Conservation (phyloP, 2,888 invertebrate species). For the Spisula subtruncata region DNA sequence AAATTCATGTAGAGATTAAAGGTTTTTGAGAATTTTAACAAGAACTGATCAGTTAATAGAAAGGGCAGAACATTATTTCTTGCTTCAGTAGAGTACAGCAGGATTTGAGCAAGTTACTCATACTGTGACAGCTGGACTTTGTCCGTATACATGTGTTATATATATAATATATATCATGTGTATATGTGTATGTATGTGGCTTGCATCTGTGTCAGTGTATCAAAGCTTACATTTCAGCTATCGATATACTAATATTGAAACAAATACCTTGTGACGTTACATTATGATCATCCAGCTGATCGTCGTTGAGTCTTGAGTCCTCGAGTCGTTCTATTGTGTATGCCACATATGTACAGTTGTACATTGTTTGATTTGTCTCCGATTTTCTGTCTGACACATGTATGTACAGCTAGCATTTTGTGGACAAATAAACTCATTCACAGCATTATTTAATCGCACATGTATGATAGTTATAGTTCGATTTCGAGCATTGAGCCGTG, state of each 20-base stretch:
- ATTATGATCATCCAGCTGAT: too few species aligned
- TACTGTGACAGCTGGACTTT: not conserved
- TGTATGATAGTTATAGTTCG: too few species aligned
- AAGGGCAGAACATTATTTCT: not conserved
- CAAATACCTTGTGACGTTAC: not conserved
- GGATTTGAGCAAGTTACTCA: not conserved
- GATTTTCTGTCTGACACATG: not conserved
- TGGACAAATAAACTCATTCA: not conserved
- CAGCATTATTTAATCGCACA: not conserved
- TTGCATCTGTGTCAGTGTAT: not conserved
- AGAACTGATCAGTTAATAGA: not conserved
- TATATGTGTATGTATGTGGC: not conserved
- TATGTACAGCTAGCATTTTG: not conserved
- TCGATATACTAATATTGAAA: conserved; percentile 19
- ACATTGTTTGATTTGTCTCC: not conserved
- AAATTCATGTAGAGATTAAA: not conserved
- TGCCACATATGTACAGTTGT: not conserved
- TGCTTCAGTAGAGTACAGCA: not conserved
- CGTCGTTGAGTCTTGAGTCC: not conserved
- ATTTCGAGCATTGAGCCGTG: too few species aligned
- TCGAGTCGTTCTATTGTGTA: not conserved
- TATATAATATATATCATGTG: too few species aligned
- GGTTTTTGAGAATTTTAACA: not conserved
- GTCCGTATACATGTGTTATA: not conserved
- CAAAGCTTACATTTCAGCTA: not conserved